Evolutionary conservation across 2,888 invertebrate species (phyloP).

Genomic region (Frankliniella intonsa): DNA sequence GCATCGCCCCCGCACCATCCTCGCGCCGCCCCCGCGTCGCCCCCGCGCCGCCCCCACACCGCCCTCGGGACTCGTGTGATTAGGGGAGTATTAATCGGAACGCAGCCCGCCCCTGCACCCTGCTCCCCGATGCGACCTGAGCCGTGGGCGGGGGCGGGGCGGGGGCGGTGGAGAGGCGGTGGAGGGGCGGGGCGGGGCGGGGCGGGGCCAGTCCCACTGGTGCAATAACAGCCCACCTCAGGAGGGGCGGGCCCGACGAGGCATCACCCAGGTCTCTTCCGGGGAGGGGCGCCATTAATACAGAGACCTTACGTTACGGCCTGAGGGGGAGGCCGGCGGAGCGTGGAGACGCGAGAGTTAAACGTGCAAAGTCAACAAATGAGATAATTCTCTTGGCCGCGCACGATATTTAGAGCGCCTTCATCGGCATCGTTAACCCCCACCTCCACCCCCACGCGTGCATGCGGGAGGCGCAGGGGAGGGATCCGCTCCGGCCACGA

Average conservation of each 20-base stretch:
- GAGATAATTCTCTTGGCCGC: too few species aligned
- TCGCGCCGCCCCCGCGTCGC: neutral
- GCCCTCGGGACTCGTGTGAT: neutral
- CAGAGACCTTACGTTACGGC: neutral
- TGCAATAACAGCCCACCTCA: too few species aligned
- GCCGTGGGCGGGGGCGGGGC: neutral
- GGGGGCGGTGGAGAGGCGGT: neutral
- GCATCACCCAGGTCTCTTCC: neutral
- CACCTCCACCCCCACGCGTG: neutral
- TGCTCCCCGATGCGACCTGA: too few species aligned
- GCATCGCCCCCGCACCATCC: too few species aligned
- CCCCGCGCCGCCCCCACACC: neutral
- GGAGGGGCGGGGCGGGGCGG: neutral
- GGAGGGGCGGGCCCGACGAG: neutral
- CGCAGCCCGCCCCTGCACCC: too few species aligned
- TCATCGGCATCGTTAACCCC: too few species aligned
- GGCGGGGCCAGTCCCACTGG: neutral
- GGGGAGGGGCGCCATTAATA: neutral
- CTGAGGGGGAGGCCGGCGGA: too few species aligned
- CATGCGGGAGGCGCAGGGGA: too few species aligned
- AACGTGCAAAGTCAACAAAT: too few species aligned
- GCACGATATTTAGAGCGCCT: too few species aligned
- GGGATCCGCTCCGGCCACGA: too few species aligned
- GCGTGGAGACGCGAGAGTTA: too few species aligned
- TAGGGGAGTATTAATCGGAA: slow-evolving; percentile 17